Percentiles rank a stretch among this genome's conserved stretches.
These are phyloP conservation scores for Parasteatoda lunata DNA, from an alignment of 2,888 invertebrate genomes.

Conservation along the genomic window DNA sequence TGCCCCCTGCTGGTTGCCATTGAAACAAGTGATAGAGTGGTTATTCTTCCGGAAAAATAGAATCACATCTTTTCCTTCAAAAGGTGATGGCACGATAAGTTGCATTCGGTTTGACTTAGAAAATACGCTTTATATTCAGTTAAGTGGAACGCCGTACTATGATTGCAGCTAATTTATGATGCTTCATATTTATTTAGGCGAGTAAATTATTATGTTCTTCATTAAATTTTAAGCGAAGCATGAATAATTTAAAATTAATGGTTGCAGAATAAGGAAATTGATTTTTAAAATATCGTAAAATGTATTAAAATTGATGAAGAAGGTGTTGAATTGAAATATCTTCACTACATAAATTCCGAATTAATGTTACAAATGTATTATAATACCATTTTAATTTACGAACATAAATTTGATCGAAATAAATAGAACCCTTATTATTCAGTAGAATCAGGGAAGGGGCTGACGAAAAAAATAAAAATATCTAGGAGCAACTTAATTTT, in stretches of 20 bases:
- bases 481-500: too few relatives aligned
- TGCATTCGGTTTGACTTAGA: not conserved
- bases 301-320: too few relatives aligned
- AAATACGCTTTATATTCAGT: not conserved
- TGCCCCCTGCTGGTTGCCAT: slow-evolving; percentile 22
- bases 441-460: too few relatives aligned
- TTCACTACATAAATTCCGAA: too few relatives aligned
- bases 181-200: not conserved
- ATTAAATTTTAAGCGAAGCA: slow-evolving; percentile 38
- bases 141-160: slow-evolving; percentile 23
- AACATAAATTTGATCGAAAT: too few relatives aligned
- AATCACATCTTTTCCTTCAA: not conserved
- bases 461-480: too few relatives aligned
- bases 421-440: too few relatives aligned
- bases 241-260: not conserved
- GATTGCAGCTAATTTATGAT: slow-evolving; percentile 62
- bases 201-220: slow-evolving; percentile 35
- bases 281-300: too few relatives aligned
- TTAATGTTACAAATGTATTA: too few relatives aligned
- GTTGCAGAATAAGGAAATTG: too few relatives aligned
- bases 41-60: slow-evolving; percentile 7
- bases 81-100: not conserved
- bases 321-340: too few relatives aligned
- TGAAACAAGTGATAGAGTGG: slow-evolving; percentile 13
- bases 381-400: too few relatives aligned